Conservation (phyloP, 1,140 invertebrate genomes). For the Pseudomyrmex cubaensis region DNA sequence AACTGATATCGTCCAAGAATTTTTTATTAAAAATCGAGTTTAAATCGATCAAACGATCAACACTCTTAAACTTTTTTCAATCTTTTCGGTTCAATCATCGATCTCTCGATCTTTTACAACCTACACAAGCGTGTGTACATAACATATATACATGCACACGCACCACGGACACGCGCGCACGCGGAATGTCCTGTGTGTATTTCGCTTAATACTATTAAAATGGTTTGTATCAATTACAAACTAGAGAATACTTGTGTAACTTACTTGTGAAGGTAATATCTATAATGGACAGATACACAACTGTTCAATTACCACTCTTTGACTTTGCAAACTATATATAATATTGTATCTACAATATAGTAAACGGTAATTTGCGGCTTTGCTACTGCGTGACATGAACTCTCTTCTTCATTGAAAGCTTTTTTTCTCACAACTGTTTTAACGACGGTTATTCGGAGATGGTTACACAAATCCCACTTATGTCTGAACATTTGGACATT, state of each 20-base stretch:
- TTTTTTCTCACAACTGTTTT: neutral
- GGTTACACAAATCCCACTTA: slow-evolving; percentile 27
- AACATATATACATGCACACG: neutral
- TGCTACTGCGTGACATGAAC: slow-evolving; percentile 9
- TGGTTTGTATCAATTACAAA: slow-evolving; percentile 20
- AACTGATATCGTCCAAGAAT: no score
- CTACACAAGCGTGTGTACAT: no score
- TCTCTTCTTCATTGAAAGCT: neutral
- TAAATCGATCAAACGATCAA: neutral
- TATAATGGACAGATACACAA: slow-evolving; percentile 33
- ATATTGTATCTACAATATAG: slow-evolving; percentile 40
- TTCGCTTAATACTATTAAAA: slow-evolving; percentile 22
- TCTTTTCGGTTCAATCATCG: neutral
- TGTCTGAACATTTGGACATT: neutral
- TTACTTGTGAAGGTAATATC: slow-evolving; percentile 35
- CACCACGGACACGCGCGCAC: neutral
- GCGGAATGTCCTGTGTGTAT: slow-evolving; percentile 38
- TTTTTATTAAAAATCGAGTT: neutral
- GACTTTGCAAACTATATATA: slow-evolving; percentile 44
- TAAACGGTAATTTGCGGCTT: slow-evolving; percentile 12
- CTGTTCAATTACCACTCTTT: slow-evolving; percentile 16
- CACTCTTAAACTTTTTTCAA: neutral
- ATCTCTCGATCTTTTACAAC: neutral
- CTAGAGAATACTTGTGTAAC: slow-evolving; percentile 35
- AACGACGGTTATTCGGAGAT: slow-evolving; percentile 46